These are phyloP conservation scores for Pachymerium ferrugineum DNA, from an alignment of 2,888 invertebrate species.

Conservation along the genomic window DNA sequence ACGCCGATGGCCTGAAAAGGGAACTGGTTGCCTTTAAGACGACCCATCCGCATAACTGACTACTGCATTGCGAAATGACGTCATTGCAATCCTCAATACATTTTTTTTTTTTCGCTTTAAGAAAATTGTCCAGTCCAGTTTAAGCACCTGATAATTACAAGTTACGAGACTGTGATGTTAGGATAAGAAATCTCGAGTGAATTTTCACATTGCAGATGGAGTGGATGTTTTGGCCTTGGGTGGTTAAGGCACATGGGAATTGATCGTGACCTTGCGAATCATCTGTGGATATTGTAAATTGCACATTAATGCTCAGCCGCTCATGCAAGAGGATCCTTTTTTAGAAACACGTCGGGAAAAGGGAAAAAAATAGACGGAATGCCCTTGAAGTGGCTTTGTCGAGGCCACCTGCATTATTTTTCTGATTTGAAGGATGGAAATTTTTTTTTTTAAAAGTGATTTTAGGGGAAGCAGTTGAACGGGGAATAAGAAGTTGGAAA, in stretches of 20 bases:
- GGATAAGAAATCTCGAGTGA: neutral
- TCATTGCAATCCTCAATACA: neutral
- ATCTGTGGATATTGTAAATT: neutral
- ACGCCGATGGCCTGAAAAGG: neutral
- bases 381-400: too few species aligned
- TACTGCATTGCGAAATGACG: too few species aligned
- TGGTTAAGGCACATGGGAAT: neutral
- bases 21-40: neutral
- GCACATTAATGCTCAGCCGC: neutral
- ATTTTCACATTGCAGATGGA: neutral
- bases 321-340: neutral
- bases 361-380: neutral
- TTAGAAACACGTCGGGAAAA: neutral
- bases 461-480: too few species aligned
- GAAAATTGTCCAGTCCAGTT: neutral
- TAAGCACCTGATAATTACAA: neutral
- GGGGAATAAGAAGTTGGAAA: too few species aligned
- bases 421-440: too few species aligned
- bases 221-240: neutral
- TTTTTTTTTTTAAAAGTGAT: too few species aligned
- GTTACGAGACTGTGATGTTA: neutral
- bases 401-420: too few species aligned
- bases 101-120: neutral
- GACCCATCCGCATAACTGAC: too few species aligned
- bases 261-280: slow-evolving; percentile 1